phyloP scores from a whole-genome alignment of 2,113 vertebrate species.

The Barnardius zonarius region DNA sequence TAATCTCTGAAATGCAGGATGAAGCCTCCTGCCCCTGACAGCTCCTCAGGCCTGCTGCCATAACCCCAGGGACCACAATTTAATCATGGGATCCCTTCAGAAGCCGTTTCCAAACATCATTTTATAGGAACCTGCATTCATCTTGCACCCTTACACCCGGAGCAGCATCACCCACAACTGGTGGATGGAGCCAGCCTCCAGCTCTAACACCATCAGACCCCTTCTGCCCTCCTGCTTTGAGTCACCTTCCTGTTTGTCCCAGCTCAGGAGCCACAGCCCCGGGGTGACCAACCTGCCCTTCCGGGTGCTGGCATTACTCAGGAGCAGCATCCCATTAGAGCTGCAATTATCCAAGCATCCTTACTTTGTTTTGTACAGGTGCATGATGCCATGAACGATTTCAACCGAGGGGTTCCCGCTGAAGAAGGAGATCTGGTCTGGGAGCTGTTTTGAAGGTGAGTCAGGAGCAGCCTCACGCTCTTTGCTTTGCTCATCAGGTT shows the following conservation, averaged over 20 bases:
- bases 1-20: neutral
- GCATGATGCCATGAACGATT: constrained; percentile 98
- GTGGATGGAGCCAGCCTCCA: neutral
- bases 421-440: constrained; percentile 98
- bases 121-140: rapidly evolving
- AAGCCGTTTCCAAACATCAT: neutral
- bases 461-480: constrained; percentile 74
- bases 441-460: constrained; percentile 93
- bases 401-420: constrained; percentile 97
- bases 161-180: neutral
- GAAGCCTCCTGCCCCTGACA: neutral
- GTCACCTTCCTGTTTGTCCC: constrained; percentile 36
- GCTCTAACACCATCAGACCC: neutral
- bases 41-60: neutral
- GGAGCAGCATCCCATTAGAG: neutral
- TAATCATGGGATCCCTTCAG: neutral
- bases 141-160: neutral
- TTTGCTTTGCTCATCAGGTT: constrained; percentile 48
- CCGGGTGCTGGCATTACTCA: neutral
- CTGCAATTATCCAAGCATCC: constrained; percentile 1
- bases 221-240: neutral
- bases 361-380: constrained; percentile 99
- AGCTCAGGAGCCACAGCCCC: neutral
- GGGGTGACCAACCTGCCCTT: neutral
- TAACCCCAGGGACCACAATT: neutral